phyloP scores from a whole-genome alignment of 2,113 vertebrate genomes.

The Chinchilla lanigera region DNA sequence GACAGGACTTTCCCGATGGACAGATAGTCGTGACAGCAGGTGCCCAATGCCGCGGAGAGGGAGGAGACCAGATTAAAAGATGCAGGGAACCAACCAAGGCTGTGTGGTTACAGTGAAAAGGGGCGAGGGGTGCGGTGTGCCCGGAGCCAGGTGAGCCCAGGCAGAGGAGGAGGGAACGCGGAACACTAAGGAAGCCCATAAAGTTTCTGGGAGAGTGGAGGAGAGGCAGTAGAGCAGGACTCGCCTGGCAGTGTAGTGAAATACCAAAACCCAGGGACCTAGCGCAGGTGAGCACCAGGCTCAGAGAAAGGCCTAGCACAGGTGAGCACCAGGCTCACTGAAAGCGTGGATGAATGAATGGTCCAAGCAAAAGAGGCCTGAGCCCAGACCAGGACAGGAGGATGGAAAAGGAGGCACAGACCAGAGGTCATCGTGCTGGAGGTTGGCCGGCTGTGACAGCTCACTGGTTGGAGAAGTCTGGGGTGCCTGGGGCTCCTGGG shows the following conservation, averaged over 20 bases:
- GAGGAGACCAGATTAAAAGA: background rate
- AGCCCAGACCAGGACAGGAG: background rate
- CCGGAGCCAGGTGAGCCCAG: conserved; percentile 15
- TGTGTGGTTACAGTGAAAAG: background rate
- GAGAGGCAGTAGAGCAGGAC: background rate
- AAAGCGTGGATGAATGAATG: background rate
- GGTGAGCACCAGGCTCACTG: background rate
- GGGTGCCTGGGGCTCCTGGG: background rate
- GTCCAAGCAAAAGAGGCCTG: background rate
- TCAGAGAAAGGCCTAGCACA: background rate
- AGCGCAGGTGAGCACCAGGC: background rate
- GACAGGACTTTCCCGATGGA: background rate
- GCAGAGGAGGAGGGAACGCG: background rate
- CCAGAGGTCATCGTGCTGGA: background rate
- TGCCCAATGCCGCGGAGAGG: background rate
- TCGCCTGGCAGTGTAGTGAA: background rate
- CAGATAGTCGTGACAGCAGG: background rate
- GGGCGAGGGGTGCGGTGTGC: background rate
- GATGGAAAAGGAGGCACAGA: background rate
- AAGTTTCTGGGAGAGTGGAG: background rate
- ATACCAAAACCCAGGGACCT: background rate
- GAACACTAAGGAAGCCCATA: background rate
- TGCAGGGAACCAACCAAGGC: background rate
- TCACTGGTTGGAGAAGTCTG: background rate
- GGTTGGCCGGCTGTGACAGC: background rate